Base-by-base conservation (phyloP, 1,140 invertebrate species). In the Goniozus legneri region DNA sequence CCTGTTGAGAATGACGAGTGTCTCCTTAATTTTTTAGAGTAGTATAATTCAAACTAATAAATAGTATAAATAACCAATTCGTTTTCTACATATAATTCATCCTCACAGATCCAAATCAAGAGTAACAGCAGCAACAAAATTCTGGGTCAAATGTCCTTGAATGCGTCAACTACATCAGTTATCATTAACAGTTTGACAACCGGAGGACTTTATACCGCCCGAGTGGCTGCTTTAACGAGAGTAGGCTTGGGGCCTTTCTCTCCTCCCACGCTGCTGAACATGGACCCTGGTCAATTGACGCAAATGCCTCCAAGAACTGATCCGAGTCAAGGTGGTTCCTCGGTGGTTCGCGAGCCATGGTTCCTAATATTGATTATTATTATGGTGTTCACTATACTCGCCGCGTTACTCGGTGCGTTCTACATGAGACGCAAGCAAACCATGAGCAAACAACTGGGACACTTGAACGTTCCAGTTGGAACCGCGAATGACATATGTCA, bases 181-280 rank as follows among this genome's bases (percentile, higher is more conserved):
- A 74, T 85, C 8, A 78, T 90, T 1, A 84, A 84, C 53, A 89
- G 88, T 65, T 69, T 92, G 2, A 84, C 82, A n/a, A 76, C 80
- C 1, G 85, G 86, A 19, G 79, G 80, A 1, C 72, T 80, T 0
- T 92, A 92, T 60, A 86, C 81, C 15, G 83, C 89, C 2, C 79
- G 84, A 33, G 81, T 91, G 1, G 87, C 85, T 16, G 88, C 87
- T 4, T 80, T 84, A 27, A 92, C 88, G 1, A 77, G 79, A 18
- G 77, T 79, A 2, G 88, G 87, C 0, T 64, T 81, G 16, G 87
- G 87, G 13, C 85, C 85, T 1, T 88, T 82, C 41, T 87, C 85
- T 2, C 71, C 70, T 13, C 79, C 82, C 10, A 80, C 83, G 0
- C 58, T 78, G 14, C 55, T 84, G 0, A 77, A 79, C 47, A 83